phyloP scores from a whole-genome alignment of 2,888 invertebrate genomes.

The Eupeodes luniger region DNA sequence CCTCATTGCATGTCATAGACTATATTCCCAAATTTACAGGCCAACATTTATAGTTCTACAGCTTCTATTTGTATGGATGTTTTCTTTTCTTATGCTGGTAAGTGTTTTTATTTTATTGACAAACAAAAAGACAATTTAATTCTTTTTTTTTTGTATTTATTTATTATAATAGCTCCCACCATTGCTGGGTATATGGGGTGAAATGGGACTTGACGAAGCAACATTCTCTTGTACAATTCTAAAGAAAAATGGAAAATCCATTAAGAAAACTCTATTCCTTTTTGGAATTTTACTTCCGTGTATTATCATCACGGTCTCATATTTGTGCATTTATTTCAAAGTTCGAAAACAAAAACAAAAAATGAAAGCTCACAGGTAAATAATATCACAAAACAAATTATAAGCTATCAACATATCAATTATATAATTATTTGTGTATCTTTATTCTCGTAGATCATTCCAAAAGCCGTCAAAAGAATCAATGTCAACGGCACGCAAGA shows the following conservation, averaged over 20 bases:
- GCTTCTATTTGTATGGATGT: conserved; percentile 91
- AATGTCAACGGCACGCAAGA: conserved; percentile 80
- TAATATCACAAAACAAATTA: conserved; percentile 82
- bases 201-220: conserved; percentile 90
- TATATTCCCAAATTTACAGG: conserved; percentile 92
- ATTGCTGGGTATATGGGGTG: conserved; percentile 92
- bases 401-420: conserved; percentile 74
- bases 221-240: conserved; percentile 96
- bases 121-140: background rate
- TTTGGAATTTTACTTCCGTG: conserved; percentile 94
- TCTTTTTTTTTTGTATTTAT: background rate
- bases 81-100: conserved; percentile 90
- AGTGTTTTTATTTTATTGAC: conserved; percentile 65
- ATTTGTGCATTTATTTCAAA: conserved; percentile 93
- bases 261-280: conserved; percentile 93
- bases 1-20: conserved; percentile 91
- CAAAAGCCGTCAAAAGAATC: conserved; percentile 80
- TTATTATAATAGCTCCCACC: conserved; percentile 88
- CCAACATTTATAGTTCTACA: conserved; percentile 90
- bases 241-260: conserved; percentile 90
- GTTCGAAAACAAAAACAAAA: conserved; percentile 90
- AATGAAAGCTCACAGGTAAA: conserved; percentile 89
- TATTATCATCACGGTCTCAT: conserved; percentile 92
- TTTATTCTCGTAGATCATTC: conserved; percentile 78
- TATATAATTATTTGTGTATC: background rate